Evolutionary conservation across 2,797 vertebrate genomes (phyloP).

Genomic region (Onychomys torridus): DNA sequence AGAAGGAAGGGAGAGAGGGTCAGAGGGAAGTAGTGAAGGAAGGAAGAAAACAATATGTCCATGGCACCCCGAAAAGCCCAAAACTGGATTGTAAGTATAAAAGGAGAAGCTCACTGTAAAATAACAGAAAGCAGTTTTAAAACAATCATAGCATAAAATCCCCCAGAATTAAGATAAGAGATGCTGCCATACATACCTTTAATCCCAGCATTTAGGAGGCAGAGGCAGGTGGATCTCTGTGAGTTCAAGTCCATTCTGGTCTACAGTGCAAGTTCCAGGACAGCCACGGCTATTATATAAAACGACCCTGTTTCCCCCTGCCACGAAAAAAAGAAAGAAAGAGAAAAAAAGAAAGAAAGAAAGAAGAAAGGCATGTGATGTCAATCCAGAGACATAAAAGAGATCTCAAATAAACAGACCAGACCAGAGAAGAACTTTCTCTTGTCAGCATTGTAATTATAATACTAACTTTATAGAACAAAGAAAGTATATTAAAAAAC

Average conservation of each 20-base stretch:
- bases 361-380: too few species aligned
- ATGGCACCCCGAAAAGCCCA: not conserved
- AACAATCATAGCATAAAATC: not conserved
- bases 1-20: not conserved
- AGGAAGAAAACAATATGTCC: not conserved
- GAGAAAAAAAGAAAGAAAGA: too few species aligned
- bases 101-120: not conserved
- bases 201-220: not conserved
- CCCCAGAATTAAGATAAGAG: too few species aligned
- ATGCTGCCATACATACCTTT: too few species aligned
- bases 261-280: not conserved
- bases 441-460: too few species aligned
- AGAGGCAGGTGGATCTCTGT: not conserved
- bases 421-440: too few species aligned
- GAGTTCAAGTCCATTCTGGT: not conserved
- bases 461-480: not conserved
- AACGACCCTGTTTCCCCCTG: too few species aligned
- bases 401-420: too few species aligned
- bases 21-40: not conserved
- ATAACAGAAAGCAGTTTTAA: not conserved
- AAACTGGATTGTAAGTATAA: not conserved
- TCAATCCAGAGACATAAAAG: too few species aligned
- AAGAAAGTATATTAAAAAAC: not conserved
- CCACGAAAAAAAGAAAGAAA: too few species aligned
- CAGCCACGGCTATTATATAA: too few species aligned